Evolutionary conservation across 2,888 invertebrate species (phyloP).

Genomic region (Trissolcus japonicus): DNA sequence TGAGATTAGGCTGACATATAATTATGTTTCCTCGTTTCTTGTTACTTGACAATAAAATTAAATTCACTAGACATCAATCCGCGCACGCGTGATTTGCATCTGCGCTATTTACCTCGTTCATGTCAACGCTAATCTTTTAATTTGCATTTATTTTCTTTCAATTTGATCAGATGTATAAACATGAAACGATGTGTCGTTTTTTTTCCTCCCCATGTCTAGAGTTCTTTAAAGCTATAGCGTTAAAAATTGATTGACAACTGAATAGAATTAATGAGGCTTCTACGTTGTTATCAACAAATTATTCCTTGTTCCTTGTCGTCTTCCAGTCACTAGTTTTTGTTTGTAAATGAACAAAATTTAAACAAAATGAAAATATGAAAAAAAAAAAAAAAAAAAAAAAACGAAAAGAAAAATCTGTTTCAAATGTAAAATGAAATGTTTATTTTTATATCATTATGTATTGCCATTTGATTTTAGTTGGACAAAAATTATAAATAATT

Average conservation of each 20-base stretch:
- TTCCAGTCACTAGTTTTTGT: conserved; percentile 1
- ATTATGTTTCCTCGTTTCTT: too few relatives aligned
- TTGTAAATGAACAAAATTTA: not conserved
- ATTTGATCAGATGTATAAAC: conserved; percentile 39
- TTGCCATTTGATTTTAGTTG: too few relatives aligned
- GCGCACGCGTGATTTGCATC: conserved; percentile 29
- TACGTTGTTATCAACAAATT: conserved; percentile 30
- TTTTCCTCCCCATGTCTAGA: conserved; percentile 9
- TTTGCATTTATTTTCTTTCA: conserved; percentile 45
- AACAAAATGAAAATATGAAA: too few relatives aligned
- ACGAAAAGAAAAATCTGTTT: too few relatives aligned
- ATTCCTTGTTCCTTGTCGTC: conserved; percentile 10
- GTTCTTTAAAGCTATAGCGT: not conserved
- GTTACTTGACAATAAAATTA: too few relatives aligned
- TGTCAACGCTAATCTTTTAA: conserved; percentile 36
- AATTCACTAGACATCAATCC: too few relatives aligned
- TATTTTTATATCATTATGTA: too few relatives aligned
- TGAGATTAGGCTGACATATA: too few relatives aligned
- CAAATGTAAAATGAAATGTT: too few relatives aligned
- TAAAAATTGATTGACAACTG: conserved; percentile 26
- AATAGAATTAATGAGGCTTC: conserved; percentile 17
- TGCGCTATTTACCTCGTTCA: conserved; percentile 26
- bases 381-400: too few relatives aligned
- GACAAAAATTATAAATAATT: too few relatives aligned
- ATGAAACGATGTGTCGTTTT: conserved; percentile 23